Conservation (phyloP, 92 coral and sea anemone species). For the Pocillopora grandis region DNA sequence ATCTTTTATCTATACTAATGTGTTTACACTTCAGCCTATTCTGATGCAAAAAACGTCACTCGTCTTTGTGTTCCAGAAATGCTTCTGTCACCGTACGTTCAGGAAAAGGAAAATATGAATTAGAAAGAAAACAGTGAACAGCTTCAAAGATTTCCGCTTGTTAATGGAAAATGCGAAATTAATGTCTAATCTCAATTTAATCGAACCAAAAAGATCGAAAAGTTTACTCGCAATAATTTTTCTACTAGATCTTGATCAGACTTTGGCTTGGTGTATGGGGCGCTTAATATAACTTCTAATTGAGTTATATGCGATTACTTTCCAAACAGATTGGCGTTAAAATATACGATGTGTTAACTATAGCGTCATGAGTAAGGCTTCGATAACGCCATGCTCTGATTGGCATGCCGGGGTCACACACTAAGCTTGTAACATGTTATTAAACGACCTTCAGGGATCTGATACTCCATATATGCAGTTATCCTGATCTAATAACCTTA, state of each 20-base stretch:
- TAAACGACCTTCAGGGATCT: not conserved
- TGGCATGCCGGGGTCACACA: not conserved
- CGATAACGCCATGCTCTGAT: not conserved
- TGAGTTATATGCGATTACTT: constrained; percentile 76
- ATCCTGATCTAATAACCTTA: not conserved
- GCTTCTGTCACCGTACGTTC: constrained; percentile 73
- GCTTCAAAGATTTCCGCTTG: constrained; percentile 76
- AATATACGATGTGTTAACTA: not conserved
- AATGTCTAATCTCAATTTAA: constrained; percentile 48
- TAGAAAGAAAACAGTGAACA: constrained; percentile 62
- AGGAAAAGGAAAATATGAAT: constrained; percentile 62
- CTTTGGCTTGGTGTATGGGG: not conserved
- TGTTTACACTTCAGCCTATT: constrained; percentile 77
- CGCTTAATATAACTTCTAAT: constrained; percentile 61
- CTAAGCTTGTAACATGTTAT: not conserved
- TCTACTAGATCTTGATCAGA: not conserved
- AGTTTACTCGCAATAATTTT: not conserved
- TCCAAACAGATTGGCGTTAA: constrained; percentile 63
- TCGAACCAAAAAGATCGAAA: not conserved
- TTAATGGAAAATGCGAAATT: constrained; percentile 90
- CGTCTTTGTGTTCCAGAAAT: constrained; percentile 67
- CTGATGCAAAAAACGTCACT: constrained; percentile 71
- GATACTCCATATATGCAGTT: not conserved
- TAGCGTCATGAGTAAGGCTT: not conserved
- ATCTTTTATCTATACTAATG: constrained; percentile 73